Percentiles rank a stretch among this genome's conserved stretches.
Conservation (phyloP, 2,113 vertebrate species). For the Fulmarus glacialis region DNA sequence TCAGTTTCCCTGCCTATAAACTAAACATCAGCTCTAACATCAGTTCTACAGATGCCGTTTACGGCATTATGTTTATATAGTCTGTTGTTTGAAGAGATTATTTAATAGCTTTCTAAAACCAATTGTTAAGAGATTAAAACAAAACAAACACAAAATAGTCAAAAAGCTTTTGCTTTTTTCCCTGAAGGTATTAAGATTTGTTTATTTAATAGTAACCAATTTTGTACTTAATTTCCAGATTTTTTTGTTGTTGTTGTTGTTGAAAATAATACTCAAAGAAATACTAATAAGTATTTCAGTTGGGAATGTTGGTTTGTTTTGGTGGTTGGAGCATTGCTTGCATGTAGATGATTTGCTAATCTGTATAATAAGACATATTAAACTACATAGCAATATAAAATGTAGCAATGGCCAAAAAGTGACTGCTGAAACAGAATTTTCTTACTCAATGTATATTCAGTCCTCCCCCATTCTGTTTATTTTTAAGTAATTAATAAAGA, state of each 20-base stretch:
- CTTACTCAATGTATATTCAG: neutral
- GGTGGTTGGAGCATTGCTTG: neutral
- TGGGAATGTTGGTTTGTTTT: neutral
- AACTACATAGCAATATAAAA: neutral
- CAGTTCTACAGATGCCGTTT: neutral
- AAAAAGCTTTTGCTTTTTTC: neutral
- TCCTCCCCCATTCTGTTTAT: neutral
- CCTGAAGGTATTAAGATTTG: neutral
- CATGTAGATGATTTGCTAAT: neutral
- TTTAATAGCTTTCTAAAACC: neutral
- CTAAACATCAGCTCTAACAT: neutral
- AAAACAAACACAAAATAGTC: neutral
- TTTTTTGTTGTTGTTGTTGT: too few species aligned
- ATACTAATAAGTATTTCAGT: neutral
- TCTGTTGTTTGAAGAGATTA: neutral
- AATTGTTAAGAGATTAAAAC: neutral
- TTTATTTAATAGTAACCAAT: neutral
- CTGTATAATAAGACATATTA: neutral
- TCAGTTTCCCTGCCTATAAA: neutral
- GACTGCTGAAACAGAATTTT: neutral
- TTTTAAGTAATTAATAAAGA: neutral
- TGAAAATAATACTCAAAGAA: neutral
- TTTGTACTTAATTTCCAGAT: neutral
- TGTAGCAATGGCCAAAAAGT: neutral
- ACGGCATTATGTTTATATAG: neutral